These are phyloP conservation scores for Ruditapes philippinarum DNA, from an alignment of 1,140 invertebrate genomes.

Conservation along the genomic window DNA sequence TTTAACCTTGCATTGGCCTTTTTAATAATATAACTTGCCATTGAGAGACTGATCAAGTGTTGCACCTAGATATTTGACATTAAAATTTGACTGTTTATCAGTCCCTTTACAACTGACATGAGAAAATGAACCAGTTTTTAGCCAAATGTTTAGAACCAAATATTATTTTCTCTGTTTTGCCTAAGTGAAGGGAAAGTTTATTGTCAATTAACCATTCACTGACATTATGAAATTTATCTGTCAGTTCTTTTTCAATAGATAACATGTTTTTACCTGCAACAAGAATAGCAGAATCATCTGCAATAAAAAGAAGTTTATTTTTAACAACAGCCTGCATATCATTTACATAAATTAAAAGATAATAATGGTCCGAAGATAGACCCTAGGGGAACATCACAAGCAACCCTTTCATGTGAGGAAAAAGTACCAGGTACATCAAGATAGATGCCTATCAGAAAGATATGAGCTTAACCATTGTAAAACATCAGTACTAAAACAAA, in stretches of 20 bases:
- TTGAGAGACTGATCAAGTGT: background rate
- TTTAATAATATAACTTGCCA: background rate
- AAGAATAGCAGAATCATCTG: background rate
- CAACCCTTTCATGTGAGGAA: background rate
- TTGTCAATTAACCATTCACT: too few species aligned
- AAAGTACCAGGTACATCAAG: constrained; percentile 13
- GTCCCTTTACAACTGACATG: background rate
- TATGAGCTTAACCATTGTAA: background rate
- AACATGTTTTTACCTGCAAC: background rate
- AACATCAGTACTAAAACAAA: background rate
- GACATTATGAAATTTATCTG: background rate
- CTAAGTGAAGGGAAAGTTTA: too few species aligned
- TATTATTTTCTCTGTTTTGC: too few species aligned
- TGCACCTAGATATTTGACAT: background rate
- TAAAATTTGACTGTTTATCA: background rate
- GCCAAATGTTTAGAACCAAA: background rate
- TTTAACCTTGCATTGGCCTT: background rate
- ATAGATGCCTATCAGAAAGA: constrained; percentile 4
- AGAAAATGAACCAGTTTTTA: background rate
- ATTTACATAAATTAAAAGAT: background rate
- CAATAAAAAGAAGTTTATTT: background rate
- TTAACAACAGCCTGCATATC: background rate
- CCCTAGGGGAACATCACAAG: background rate
- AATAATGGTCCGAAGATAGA: background rate
- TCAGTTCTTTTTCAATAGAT: background rate